Evolutionary conservation across 2,113 vertebrate species (phyloP), one percentile per base, ranked within the genome.

Genomic region (Poicephalus gulielmi): DNA sequence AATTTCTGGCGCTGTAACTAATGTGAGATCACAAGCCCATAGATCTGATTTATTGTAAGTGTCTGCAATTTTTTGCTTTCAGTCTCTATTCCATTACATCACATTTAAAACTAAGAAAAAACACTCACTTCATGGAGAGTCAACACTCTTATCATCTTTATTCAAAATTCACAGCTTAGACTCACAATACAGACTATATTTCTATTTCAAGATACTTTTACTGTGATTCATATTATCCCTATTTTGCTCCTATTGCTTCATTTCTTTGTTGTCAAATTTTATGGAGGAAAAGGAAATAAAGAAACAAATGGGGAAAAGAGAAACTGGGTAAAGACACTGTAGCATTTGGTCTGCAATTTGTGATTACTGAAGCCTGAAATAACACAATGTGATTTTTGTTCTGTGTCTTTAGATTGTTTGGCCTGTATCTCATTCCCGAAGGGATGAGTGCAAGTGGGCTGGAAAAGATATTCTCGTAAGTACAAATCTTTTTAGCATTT

Each of bases 391-490:
- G 90, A 93, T 96, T 92, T 97, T 97, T 96, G n/a, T 97, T 96
- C 77, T 97, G 12, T 96, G 83, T 91, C 95, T 97, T 93, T 97
- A 99, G 99, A 99, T 99, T 98, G 96, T 98, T 50, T 99, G 99
- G 99, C 98, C 98, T 88, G 98, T 99, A 52, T 98, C 99, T 96
- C 97, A 98, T 80, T 98, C 98, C 95, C 98, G 98, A 92, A 98
- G 99, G 94, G 99, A 99, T 94, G 99, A 99, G 96, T 99, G 99
- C 97, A 99, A 99, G 94, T 99, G 99, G 99, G 99, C 99, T 95
- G 99, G 99, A 95, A 99, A 99, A 98, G 99, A 99, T 97, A 98
- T 99, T 85, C 96, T 98, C 96, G 99, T 99, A 98, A 98, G 99
- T 98, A 94, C 95, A 97, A 97, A 96, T 94, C 28, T 86, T 94